A percentile compares a stretch with the other conserved stretches of the same genome.
Evolutionary conservation across 2,888 invertebrate genomes (phyloP).

Genomic region (Morpho helenor): DNA sequence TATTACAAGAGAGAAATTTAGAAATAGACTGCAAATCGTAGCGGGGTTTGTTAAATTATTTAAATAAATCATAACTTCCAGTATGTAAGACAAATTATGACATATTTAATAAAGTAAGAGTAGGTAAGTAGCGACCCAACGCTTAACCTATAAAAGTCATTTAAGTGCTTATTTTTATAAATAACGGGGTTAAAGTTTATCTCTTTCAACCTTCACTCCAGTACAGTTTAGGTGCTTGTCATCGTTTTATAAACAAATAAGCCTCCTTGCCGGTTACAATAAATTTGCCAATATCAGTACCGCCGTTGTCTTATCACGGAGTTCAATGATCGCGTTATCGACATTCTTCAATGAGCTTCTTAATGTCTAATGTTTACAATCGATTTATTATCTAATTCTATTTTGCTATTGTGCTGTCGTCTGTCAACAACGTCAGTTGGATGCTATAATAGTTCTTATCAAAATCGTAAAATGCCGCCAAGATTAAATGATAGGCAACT

Average conservation of each 20-base stretch:
- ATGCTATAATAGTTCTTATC: background rate
- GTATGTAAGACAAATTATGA: no score
- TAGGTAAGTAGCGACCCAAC: no score
- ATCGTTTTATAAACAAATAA: constrained; percentile 13
- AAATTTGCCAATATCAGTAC: constrained; percentile 26
- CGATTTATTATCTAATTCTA: constrained; percentile 26
- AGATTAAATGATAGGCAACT: background rate
- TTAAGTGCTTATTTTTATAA: no score
- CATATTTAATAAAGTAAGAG: no score
- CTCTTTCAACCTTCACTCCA: no score
- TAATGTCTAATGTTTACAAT: constrained; percentile 29
- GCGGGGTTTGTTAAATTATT: no score
- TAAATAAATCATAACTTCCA: no score
- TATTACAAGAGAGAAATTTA: no score
- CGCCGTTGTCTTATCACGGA: constrained; percentile 23
- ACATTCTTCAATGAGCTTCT: constrained; percentile 55
- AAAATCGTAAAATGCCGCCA: background rate
- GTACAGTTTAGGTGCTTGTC: background rate
- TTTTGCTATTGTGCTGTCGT: constrained; percentile 3
- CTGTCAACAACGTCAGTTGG: background rate
- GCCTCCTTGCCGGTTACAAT: constrained; percentile 11
- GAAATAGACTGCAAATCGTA: no score
- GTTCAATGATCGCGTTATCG: constrained; percentile 63
- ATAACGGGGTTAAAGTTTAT: no score
- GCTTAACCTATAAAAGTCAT: no score